These are phyloP conservation scores for Baronia brevicornis DNA, from an alignment of 2,888 invertebrate genomes.

Conservation along the genomic window DNA sequence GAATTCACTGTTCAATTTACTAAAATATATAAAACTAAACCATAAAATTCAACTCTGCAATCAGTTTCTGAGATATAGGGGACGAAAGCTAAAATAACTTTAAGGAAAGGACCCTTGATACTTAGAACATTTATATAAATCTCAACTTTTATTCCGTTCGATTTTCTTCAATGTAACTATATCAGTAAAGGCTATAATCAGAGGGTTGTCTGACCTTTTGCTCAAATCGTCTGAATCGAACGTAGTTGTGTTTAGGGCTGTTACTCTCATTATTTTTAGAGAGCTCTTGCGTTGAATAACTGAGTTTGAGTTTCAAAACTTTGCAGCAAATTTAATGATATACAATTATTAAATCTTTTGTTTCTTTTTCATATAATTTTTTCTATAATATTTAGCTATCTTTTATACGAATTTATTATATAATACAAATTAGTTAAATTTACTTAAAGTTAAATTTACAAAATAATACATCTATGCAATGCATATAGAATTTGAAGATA, in stretches of 20 bases:
- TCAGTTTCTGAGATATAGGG: conserved; percentile 12
- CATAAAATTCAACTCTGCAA: conserved; percentile 8
- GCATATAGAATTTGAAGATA: too few species aligned
- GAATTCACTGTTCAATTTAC: neutral
- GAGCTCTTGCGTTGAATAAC: too few species aligned
- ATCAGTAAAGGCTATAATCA: conserved; percentile 29
- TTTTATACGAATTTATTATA: too few species aligned
- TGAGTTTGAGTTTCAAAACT: too few species aligned
- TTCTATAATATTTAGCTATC: too few species aligned
- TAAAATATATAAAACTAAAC: conserved; percentile 1
- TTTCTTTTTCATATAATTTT: too few species aligned
- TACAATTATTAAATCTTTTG: too few species aligned
- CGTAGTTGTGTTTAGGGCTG: conserved; percentile 22
- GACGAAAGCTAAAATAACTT: conserved; percentile 9
- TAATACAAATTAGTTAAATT: too few species aligned
- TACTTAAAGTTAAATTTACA: too few species aligned
- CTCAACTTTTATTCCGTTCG: conserved; percentile 24
- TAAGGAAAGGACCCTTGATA: conserved; percentile 9
- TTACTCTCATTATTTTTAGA: too few species aligned
- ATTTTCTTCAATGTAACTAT: conserved; percentile 19
- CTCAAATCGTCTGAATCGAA: conserved; percentile 37
- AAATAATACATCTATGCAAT: too few species aligned
- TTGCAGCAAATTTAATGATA: too few species aligned
- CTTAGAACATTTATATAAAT: conserved; percentile 12
- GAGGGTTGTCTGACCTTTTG: conserved; percentile 36